Conservation (phyloP, 2,888 invertebrate genomes). For the Pseudococcus viburni region DNA sequence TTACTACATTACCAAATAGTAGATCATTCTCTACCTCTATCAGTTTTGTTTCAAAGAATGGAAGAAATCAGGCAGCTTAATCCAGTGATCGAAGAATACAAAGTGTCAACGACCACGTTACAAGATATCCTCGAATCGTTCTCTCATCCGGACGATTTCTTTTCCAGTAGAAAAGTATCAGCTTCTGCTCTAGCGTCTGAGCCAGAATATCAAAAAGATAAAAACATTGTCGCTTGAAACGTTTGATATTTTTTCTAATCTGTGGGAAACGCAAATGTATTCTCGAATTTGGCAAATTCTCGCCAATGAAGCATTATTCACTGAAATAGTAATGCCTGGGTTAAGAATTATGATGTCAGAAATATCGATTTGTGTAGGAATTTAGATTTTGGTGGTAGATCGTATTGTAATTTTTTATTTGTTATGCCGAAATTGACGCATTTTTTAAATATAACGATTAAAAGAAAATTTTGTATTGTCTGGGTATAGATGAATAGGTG, state of each 20-base stretch:
- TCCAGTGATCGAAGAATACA: neutral
- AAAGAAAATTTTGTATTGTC: too few relatives aligned
- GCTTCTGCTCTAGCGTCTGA: neutral
- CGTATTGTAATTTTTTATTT: neutral
- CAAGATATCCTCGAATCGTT: conserved; percentile 10
- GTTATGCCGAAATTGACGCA: neutral
- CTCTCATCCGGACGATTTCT: neutral
- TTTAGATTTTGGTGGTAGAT: neutral
- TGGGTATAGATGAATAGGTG: too few relatives aligned
- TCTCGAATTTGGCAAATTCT: too few relatives aligned
- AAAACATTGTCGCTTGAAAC: neutral
- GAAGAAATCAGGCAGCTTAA: neutral
- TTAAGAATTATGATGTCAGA: too few relatives aligned
- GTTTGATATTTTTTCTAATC: neutral
- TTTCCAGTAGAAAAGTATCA: neutral
- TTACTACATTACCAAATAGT: neutral
- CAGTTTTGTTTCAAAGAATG: neutral
- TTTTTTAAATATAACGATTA: neutral
- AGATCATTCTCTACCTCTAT: neutral
- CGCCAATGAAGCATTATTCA: neutral
- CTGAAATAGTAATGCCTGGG: too few relatives aligned
- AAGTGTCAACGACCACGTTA: neutral
- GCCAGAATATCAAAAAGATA: neutral
- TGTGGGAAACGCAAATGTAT: too few relatives aligned
- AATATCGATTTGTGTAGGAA: too few relatives aligned